Conservation (phyloP, 2,797 vertebrate genomes). For the Salarias fasciatus region DNA sequence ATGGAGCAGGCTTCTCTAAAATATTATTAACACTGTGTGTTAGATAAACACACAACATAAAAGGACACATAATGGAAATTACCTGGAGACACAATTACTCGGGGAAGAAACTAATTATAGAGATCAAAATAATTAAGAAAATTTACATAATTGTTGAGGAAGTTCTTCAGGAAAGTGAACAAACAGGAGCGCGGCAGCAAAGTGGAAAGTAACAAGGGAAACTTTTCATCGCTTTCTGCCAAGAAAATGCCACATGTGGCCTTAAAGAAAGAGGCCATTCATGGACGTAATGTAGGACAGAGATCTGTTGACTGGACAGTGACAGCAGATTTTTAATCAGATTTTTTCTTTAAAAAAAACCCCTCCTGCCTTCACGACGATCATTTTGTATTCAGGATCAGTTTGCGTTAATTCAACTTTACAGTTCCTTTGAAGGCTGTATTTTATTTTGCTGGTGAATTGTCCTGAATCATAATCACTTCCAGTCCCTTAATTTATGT, state of each 20-base stretch:
- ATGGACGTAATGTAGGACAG: too few species aligned
- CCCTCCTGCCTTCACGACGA: too few species aligned
- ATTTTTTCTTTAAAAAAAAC: too few species aligned
- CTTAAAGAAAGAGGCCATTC: too few species aligned
- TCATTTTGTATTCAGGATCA: not conserved
- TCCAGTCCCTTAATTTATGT: not conserved
- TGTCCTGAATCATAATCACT: not conserved
- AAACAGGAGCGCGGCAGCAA: not conserved
- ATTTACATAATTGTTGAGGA: constrained; percentile 50
- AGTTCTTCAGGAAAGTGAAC: constrained; percentile 25
- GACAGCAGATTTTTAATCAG: too few species aligned
- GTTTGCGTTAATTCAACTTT: not conserved
- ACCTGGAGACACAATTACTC: constrained; percentile 52
- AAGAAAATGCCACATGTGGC: too few species aligned
- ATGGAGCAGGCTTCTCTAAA: not conserved
- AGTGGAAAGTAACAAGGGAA: constrained; percentile 3
- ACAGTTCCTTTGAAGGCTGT: not conserved
- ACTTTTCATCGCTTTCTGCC: constrained; percentile 1
- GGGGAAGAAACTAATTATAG: constrained; percentile 47
- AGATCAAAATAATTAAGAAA: constrained; percentile 51
- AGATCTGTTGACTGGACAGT: too few species aligned
- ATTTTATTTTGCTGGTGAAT: not conserved
- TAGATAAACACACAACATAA: constrained; percentile 38
- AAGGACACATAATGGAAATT: constrained; percentile 38
- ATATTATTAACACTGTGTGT: constrained; percentile 5